These are phyloP conservation scores for Actinia tenebrosa DNA, from an alignment of 64 coral and sea anemone species.

Conservation along the genomic window DNA sequence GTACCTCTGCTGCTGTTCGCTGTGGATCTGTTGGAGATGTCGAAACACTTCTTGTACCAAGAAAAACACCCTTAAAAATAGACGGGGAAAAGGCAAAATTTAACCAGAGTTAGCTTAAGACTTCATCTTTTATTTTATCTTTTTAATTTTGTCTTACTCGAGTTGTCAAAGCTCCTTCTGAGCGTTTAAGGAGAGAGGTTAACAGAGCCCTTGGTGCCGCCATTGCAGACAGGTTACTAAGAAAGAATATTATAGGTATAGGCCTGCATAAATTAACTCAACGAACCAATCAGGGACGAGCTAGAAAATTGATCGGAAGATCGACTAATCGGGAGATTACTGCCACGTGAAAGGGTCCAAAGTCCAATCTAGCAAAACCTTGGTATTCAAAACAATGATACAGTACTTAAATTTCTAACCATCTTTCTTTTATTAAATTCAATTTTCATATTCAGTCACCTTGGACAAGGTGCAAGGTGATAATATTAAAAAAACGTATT, in stretches of 20 bases:
- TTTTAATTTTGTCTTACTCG: conserved; percentile 6
- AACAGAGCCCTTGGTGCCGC: background rate
- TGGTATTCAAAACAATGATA: too few species aligned
- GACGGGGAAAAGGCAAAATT: background rate
- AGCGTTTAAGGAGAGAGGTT: background rate
- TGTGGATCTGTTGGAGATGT: conserved; percentile 4
- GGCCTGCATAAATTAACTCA: background rate
- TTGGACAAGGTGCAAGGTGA: background rate
- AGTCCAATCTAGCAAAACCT: background rate
- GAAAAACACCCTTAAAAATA: background rate
- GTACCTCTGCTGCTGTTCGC: conserved; percentile 17
- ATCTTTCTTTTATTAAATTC: background rate
- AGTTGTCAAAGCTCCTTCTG: conserved; percentile 14
- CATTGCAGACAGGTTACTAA: background rate
- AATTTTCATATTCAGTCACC: background rate
- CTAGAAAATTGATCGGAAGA: too few species aligned
- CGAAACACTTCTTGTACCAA: background rate
- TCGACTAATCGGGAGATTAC: background rate
- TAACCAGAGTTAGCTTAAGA: background rate
- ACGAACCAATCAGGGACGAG: background rate
- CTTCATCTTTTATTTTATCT: background rate
- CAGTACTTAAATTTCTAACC: too few species aligned
- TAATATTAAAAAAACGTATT: background rate
- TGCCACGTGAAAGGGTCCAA: background rate
- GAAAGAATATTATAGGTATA: background rate